Conservation (phyloP, 2,113 vertebrate genomes). For the Sterna hirundo region DNA sequence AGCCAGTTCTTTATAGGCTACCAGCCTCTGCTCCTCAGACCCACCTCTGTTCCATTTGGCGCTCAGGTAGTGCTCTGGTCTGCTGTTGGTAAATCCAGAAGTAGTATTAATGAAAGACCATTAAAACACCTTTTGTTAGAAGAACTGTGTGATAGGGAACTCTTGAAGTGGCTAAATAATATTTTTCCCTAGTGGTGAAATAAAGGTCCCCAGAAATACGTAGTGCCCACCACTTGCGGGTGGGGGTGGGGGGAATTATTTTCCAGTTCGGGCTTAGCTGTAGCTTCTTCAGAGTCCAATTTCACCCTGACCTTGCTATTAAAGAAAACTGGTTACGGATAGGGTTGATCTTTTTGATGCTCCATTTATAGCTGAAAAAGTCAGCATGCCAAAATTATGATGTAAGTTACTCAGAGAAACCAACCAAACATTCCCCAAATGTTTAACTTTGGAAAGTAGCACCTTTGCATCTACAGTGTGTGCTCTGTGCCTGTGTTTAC, state of each 20-base stretch:
- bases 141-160: neutral
- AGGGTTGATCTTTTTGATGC: neutral
- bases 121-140: neutral
- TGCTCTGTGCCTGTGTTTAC: conserved; percentile 5
- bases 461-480: neutral
- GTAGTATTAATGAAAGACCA: neutral
- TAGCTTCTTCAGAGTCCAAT: neutral
- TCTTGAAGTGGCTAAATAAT: neutral
- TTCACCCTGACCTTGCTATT: neutral
- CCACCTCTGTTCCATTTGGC: neutral
- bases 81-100: neutral
- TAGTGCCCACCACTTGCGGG: neutral
- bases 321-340: neutral
- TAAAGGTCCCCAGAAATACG: neutral
- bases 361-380: conserved; percentile 35
- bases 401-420: conserved; percentile 23
- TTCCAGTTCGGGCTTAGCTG: neutral
- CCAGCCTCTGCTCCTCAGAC: neutral
- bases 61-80: neutral
- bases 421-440: neutral
- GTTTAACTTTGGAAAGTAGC: conserved; percentile 41
- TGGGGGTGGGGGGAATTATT: neutral
- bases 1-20: neutral
- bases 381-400: neutral
- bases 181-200: neutral